Conservation (phyloP, 1,140 invertebrate genomes). For the Microplitis mediator region DNA sequence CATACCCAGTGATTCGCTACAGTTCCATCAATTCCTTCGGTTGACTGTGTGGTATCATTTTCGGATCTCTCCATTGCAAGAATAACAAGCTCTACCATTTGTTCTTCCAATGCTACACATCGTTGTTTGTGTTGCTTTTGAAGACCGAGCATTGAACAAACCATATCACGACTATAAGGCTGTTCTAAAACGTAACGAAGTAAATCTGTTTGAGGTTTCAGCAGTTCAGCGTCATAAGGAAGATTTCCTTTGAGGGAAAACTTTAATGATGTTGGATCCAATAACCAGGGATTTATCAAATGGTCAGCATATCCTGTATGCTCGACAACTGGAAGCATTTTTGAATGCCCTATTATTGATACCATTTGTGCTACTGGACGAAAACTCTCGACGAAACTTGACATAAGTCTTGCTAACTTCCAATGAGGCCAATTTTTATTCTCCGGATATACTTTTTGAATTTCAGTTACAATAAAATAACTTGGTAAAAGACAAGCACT, state of each 20-base stretch:
- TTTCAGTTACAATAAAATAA: slow-evolving; percentile 94
- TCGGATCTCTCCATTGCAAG: slow-evolving; percentile 91
- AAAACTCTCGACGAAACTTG: slow-evolving; percentile 91
- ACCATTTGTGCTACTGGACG: slow-evolving; percentile 93
- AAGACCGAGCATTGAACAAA: slow-evolving; percentile 90
- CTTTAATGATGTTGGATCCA: slow-evolving; percentile 85
- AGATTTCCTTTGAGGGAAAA: slow-evolving; percentile 90
- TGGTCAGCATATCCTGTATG: slow-evolving; percentile 88
- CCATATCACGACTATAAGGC: slow-evolving; percentile 95
- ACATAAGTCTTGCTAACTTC: slow-evolving; percentile 84
- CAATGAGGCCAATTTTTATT: slow-evolving; percentile 87
- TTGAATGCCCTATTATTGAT: slow-evolving; percentile 86
- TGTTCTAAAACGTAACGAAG: slow-evolving; percentile 91
- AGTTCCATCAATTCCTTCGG: slow-evolving; percentile 69
- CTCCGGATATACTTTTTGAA: slow-evolving; percentile 85
- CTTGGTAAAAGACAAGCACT: slow-evolving; percentile 90
- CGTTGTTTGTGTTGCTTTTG: slow-evolving; percentile 92
- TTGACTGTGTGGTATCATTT: slow-evolving; percentile 62
- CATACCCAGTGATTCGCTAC: slow-evolving; percentile 83
- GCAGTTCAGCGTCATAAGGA: slow-evolving; percentile 88
- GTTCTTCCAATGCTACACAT: slow-evolving; percentile 89
- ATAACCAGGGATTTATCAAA: slow-evolving; percentile 88
- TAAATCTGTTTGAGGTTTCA: slow-evolving; percentile 86
- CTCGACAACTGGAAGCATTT: slow-evolving; percentile 93
- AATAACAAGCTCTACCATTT: slow-evolving; percentile 90